phyloP scores from a whole-genome alignment of 2,888 invertebrate species.

The Ferdinandea cuprea region DNA sequence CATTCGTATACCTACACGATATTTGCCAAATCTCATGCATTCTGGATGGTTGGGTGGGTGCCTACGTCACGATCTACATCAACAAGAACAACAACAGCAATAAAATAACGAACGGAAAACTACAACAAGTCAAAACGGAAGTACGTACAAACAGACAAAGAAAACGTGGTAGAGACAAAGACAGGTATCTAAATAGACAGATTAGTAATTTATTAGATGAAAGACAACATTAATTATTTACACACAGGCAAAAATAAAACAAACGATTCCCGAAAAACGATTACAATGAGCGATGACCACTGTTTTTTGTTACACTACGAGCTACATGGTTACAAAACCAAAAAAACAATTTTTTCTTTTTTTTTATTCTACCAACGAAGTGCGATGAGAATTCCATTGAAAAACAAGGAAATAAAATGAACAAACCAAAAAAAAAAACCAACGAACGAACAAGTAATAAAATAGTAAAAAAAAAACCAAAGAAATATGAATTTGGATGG shows the following conservation, averaged over 20 bases:
- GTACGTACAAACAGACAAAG: constrained; percentile 36
- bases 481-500: constrained; percentile 5
- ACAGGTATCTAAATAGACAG: not conserved
- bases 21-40: constrained; percentile 24
- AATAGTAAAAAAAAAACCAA: constrained; percentile 38
- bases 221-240: constrained; percentile 55
- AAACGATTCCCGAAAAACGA: constrained; percentile 8
- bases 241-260: constrained; percentile 51
- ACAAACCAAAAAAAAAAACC: constrained; percentile 43
- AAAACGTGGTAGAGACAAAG: constrained; percentile 8
- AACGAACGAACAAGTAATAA: constrained; percentile 34
- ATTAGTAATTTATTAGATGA: not conserved
- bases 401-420: constrained; percentile 24
- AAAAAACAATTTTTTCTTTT: too few relatives aligned
- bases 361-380: constrained; percentile 59
- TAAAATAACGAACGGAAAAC: constrained; percentile 25
- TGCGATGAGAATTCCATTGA: constrained; percentile 63
- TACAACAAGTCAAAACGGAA: constrained; percentile 23
- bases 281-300: constrained; percentile 49
- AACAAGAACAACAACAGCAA: constrained; percentile 49
- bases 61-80: constrained; percentile 8
- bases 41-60: not conserved
- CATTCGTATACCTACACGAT: constrained; percentile 51
- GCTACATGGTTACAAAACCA: constrained; percentile 28
- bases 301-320: constrained; percentile 26